Evolutionary conservation across 2,797 vertebrate species (phyloP), one percentile per base, ranked within the genome.

Genomic region (Heliangelus exortis): DNA sequence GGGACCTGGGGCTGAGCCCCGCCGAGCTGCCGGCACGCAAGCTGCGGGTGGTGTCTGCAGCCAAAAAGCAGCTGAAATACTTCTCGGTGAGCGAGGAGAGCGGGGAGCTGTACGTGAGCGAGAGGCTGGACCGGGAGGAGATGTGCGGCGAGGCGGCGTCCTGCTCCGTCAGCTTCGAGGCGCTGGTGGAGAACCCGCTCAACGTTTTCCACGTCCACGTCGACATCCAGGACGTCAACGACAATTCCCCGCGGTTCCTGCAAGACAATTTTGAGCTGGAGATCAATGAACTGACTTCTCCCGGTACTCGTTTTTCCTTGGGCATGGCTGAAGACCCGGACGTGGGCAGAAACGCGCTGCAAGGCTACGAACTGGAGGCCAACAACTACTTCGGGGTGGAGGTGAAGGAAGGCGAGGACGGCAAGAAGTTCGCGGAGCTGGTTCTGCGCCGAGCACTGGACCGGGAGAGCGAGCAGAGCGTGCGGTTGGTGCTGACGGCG

Each of bases 121-220:
- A 93, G 41, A 96, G 96, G 47, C 96, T 98, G 74, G 98, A 99
- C 87, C 84, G 98, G 88, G 98, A 99, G 93, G 91, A 92, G 74
- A 66, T 97, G 39, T 97, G 97, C 36, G 92, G 92, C 16, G 87
- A 96, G 39, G 92, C 95, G 41, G 94, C 92, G 84, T 95, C 97
- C 7, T 99, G 98, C 51, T 97, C 95, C 16, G 86, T 99, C 28
- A 77, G 79, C 22, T 85, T 97, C 68, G 94, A 97, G 45, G 87
- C 3, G 2, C 97, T 99, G 34, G 57, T 98, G 36, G 98, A 98
- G 57, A 98, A 98, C 76, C 98, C 98, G 3, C 97, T 99, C 88
- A 98, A 98, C 82, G 66, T 98, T 47, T 98, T 98, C 41, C 96
- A 96, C 10, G 93, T 98, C 7, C 97, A 97, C 16, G 93, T 98